phyloP scores from a whole-genome alignment of 2,888 invertebrate species.

The Nezara viridula region DNA sequence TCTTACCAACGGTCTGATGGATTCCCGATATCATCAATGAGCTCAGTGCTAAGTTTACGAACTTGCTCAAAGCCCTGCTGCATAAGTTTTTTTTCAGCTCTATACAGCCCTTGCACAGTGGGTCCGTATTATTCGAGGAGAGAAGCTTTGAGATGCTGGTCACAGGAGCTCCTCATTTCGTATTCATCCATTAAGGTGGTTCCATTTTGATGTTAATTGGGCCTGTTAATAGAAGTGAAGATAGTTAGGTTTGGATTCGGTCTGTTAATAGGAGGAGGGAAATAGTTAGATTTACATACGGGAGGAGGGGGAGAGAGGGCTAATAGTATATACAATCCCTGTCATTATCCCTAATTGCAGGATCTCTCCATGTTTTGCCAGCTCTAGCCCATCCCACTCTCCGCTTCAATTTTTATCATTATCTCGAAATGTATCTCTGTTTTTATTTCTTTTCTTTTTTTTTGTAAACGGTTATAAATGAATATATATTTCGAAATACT shows the following conservation, averaged over 20 bases:
- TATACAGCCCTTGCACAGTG: too few species aligned
- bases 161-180: background rate
- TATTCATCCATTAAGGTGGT: background rate
- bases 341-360: slow-evolving; percentile 2
- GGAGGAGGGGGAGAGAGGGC: background rate
- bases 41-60: too few species aligned
- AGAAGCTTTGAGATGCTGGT: background rate
- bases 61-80: too few species aligned
- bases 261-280: background rate
- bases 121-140: too few species aligned
- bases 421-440: background rate
- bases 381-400: background rate
- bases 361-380: slow-evolving; percentile 6
- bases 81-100: too few species aligned
- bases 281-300: slow-evolving; percentile 16
- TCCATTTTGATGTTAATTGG: background rate
- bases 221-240: background rate
- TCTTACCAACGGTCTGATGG: too few species aligned
- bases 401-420: background rate
- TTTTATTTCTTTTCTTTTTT: background rate
- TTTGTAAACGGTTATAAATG: background rate
- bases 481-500: background rate
- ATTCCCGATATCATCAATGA: too few species aligned
- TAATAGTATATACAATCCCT: background rate
- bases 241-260: background rate